These are phyloP conservation scores for Poecile montanus DNA, from an alignment of 2,797 vertebrate genomes.

Conservation along the genomic window DNA sequence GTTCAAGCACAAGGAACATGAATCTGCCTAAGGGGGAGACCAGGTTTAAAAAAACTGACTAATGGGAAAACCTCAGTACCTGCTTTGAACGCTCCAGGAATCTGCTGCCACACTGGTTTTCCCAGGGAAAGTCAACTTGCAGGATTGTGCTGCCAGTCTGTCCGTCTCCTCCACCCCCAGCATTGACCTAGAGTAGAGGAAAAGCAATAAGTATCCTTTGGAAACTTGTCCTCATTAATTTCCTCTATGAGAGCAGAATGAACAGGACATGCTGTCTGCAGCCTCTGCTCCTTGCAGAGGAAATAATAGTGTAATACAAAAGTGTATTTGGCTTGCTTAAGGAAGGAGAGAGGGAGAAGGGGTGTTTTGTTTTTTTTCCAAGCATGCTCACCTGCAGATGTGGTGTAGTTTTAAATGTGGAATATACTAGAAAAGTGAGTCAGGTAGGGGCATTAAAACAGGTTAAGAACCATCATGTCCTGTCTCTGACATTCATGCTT, in stretches of 20 bases:
- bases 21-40: background rate
- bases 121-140: background rate
- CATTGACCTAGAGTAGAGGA: background rate
- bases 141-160: background rate
- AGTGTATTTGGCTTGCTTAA: background rate
- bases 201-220: background rate
- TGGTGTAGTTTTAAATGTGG: background rate
- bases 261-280: background rate
- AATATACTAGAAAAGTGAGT: background rate
- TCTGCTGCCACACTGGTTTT: background rate
- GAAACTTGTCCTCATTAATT: background rate
- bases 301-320: background rate
- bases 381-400: background rate
- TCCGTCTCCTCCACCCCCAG: background rate
- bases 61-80: background rate
- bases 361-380: background rate
- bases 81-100: background rate
- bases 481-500: background rate
- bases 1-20: background rate
- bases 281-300: background rate
- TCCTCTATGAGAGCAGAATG: background rate
- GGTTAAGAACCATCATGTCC: background rate
- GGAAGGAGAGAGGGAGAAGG: background rate
- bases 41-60: background rate
- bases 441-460: background rate